Percentiles rank a stretch among this genome's conserved stretches.
Conservation (phyloP, 2,797 vertebrate species). For the Pseudochaenichthys georgianus region DNA sequence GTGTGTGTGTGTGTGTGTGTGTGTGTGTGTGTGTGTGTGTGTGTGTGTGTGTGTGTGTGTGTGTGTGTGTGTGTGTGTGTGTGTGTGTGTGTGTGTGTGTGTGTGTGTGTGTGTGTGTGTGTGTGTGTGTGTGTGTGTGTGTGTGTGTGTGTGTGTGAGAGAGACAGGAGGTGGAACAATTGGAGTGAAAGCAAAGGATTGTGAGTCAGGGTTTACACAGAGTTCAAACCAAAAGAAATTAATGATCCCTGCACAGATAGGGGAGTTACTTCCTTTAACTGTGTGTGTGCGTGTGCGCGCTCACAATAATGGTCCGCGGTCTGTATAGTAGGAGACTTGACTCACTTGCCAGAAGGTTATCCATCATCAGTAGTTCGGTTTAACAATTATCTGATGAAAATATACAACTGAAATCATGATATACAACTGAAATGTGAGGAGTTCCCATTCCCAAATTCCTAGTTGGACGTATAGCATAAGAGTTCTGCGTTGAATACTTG, state of each 20-base stretch:
- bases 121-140: too few relatives aligned
- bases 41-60: too few relatives aligned
- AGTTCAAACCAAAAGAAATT: conserved; percentile 66
- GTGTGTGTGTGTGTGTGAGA: background rate
- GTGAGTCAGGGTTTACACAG: conserved; percentile 58
- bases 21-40: too few relatives aligned
- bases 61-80: too few relatives aligned
- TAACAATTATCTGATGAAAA: background rate
- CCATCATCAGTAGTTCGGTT: background rate
- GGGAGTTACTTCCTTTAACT: conserved; percentile 17
- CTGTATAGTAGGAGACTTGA: background rate
- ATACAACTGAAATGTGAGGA: too few relatives aligned
- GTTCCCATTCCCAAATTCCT: background rate
- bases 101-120: too few relatives aligned
- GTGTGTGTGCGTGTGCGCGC: background rate
- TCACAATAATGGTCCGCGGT: background rate
- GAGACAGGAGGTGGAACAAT: conserved; percentile 41
- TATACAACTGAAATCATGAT: background rate
- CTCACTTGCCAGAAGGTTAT: conserved; percentile 4
- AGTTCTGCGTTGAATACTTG: background rate
- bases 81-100: too few relatives aligned
- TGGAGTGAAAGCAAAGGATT: conserved; percentile 36
- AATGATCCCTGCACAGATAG: conserved; percentile 39
- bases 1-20: too few relatives aligned
- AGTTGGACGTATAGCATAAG: background rate